Evolutionary conservation across 2,113 vertebrate genomes (phyloP).

Genomic region (Lucifuga dentata): DNA sequence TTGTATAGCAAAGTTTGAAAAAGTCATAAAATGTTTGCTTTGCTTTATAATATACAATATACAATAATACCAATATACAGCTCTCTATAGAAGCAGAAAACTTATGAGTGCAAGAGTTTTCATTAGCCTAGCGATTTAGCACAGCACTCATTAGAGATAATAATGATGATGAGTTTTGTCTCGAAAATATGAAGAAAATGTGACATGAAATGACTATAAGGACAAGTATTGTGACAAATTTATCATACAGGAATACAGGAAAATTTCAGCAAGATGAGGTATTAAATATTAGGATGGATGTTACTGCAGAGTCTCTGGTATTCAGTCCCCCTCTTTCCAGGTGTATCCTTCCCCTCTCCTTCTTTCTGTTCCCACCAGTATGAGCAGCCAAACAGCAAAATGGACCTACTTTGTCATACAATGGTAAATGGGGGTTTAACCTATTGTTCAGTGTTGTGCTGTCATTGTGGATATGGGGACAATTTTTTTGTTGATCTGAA

Average conservation of each 20-base stretch:
- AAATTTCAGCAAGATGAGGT: conserved; percentile 3
- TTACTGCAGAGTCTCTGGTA: not conserved
- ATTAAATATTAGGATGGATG: not conserved
- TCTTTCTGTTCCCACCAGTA: conserved; percentile 13
- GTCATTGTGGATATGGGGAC: conserved; percentile 7
- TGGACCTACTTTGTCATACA: conserved; percentile 14
- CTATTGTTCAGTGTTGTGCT: conserved; percentile 23
- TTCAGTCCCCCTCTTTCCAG: too few relatives aligned
- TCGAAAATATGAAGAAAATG: conserved; percentile 2
- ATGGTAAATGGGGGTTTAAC: conserved; percentile 40
- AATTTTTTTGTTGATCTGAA: conserved; percentile 10
- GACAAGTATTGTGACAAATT: not conserved
- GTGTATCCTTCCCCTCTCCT: too few relatives aligned
- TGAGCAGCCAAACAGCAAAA: conserved; percentile 10
- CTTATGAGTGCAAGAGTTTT: not conserved
- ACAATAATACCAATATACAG: too few relatives aligned
- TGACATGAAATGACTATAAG: conserved; percentile 8
- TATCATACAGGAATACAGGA: conserved; percentile 4
- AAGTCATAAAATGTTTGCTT: too few relatives aligned
- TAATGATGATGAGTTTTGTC: conserved; percentile 5
- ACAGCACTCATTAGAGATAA: not conserved
- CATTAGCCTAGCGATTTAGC: not conserved
- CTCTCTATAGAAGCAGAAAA: not conserved
- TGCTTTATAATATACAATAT: too few relatives aligned
- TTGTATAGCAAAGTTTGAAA: not conserved